phyloP scores from a whole-genome alignment of 2,113 vertebrate genomes.

The Hymenochirus boettgeri region DNA sequence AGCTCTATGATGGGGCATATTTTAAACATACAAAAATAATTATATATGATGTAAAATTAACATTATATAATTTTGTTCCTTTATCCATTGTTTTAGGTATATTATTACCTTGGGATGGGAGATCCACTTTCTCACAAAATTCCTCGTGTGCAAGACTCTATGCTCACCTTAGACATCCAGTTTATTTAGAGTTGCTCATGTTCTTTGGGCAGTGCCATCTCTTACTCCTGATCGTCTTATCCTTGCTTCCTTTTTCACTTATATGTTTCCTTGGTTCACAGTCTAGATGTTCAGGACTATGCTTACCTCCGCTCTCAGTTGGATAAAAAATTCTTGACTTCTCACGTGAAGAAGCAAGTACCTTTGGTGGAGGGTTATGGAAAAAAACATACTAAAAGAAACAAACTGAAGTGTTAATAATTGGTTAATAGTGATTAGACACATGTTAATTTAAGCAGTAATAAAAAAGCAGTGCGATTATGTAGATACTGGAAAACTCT shows the following conservation, averaged over 20 bases:
- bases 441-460: too few relatives aligned
- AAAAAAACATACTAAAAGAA: too few relatives aligned
- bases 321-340: constrained; percentile 69
- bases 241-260: constrained; percentile 68
- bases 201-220: constrained; percentile 80
- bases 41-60: neutral
- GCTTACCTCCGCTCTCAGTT: constrained; percentile 71
- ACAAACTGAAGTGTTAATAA: too few relatives aligned
- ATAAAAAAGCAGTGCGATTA: too few relatives aligned
- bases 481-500: too few relatives aligned
- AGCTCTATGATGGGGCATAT: too few relatives aligned
- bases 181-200: constrained; percentile 78
- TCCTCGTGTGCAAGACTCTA: constrained; percentile 66
- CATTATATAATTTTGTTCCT: neutral
- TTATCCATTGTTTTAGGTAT: constrained; percentile 64
- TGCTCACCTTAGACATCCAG: constrained; percentile 79
- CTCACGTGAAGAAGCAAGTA: constrained; percentile 46
- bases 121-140: constrained; percentile 77
- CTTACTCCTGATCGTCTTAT: constrained; percentile 77
- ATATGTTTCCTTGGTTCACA: constrained; percentile 75
- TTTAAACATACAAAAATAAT: too few relatives aligned
- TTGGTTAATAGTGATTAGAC: too few relatives aligned
- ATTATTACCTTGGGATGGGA: constrained; percentile 74
- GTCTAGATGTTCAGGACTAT: constrained; percentile 79
- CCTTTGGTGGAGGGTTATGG: neutral